Conservation (phyloP, 1,140 invertebrate species). For the Dinothrombium tinctorium region DNA sequence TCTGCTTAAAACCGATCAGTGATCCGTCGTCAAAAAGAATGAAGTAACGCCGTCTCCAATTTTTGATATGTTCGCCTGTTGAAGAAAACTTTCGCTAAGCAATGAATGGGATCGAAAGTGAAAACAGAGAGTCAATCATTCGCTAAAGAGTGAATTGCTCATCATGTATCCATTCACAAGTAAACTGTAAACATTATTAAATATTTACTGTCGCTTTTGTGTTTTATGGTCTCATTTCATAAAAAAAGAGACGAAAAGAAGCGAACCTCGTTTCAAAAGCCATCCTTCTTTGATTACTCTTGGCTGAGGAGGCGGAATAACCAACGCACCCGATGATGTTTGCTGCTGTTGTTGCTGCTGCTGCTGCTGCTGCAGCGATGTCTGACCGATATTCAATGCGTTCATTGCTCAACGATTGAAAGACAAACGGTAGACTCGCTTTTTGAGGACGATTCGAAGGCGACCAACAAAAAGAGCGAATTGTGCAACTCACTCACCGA, state of each 20-base stretch:
- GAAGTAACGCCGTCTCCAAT: slow-evolving; percentile 91
- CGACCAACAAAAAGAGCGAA: no score
- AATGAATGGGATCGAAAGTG: not conserved
- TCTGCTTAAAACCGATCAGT: slow-evolving; percentile 72
- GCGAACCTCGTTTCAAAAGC: slow-evolving; percentile 30
- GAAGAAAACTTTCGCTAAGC: slow-evolving; percentile 1
- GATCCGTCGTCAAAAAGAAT: slow-evolving; percentile 75
- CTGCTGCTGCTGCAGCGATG: no score
- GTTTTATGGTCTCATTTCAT: slow-evolving; percentile 10
- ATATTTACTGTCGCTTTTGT: not conserved
- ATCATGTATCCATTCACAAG: not conserved
- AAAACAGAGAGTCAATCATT: not conserved
- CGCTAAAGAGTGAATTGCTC: not conserved
- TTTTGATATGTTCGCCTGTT: slow-evolving; percentile 70
- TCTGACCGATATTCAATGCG: no score
- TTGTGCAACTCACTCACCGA: no score
- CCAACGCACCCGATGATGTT: no score
- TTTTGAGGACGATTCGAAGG: no score
- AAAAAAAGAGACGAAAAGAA: no score
- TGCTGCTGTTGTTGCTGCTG: no score
- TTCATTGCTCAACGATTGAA: no score
- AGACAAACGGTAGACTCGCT: no score
- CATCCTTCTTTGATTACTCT: slow-evolving; percentile 28
- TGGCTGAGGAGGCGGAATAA: slow-evolving; percentile 11
- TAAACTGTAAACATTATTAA: no score